Base-by-base conservation (phyloP, 2,797 vertebrate genomes). In the Vultur gryphus region DNA sequence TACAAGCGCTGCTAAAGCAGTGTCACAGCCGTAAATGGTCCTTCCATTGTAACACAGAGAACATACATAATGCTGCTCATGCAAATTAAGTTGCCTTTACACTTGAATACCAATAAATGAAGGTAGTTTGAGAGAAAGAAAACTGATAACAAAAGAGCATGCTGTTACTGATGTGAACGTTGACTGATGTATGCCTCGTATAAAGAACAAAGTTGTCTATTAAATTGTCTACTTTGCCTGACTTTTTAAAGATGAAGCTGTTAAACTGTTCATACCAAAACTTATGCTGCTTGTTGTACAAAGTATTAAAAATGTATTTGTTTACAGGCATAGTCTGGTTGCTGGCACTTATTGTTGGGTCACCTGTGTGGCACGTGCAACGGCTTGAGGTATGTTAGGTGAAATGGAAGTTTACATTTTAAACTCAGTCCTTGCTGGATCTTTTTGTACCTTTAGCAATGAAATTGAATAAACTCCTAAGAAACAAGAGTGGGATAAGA, bases 351-450 rank as follows among this genome's bases (percentile, higher is more conserved):
- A 73, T 97, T 46, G 97, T 98, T 28, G 98, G 98, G 26, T 96
- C 98, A 17, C 98, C 98, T 41, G 97, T 98, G 97, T 98, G 97
- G 98, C 97, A 98, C 0, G 98, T 98, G 48, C 98, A 98, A 16
- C 91, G 57, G 13, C 97, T 98, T 11, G 97, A 98, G 98, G 98
- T 98, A 98, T 16, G 91, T 64, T 49, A 29, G 21, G 61, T 28
- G 26, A 33, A 24, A 81, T 13, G 49, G 43, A 8, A 65, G 39
- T 79, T 73, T 51, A 11, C 35, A 3, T 71, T 26, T 79, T 48
- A 7, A 75, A 43, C 13, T 44, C 16, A 8, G 13, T 31, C 23
- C 64, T 92, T 82, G 28, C 43, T 75, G 29, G 6, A 51, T 75
- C 17, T 86, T 61, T 51, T 41, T 81, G 29, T 51, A 33, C 11